A percentile compares a stretch with the other conserved stretches of the same genome.
Evolutionary conservation across 2,113 vertebrate species (phyloP).

Genomic region (Clarias gariepinus): DNA sequence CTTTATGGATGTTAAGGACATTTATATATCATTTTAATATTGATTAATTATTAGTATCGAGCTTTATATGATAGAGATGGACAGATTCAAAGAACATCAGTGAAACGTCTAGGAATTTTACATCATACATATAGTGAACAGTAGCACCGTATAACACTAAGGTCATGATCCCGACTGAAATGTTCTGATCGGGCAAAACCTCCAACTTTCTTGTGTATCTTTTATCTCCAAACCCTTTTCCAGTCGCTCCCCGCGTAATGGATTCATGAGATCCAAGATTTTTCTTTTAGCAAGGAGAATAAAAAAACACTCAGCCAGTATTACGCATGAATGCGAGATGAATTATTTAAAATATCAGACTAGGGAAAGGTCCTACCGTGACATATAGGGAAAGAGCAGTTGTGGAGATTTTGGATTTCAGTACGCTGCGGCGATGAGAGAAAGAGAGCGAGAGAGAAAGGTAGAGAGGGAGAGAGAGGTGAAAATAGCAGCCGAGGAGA

Average conservation of each 20-base stretch:
- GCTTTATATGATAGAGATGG: neutral
- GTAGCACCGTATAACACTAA: neutral
- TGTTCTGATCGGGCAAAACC: neutral
- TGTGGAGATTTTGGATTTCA: slow-evolving; percentile 23
- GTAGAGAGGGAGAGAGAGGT: neutral
- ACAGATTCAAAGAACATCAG: slow-evolving; percentile 21
- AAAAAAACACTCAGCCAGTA: slow-evolving; percentile 68
- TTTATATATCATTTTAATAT: neutral
- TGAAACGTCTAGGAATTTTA: slow-evolving; percentile 30
- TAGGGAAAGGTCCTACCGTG: slow-evolving; percentile 59
- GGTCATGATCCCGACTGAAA: neutral
- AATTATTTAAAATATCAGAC: slow-evolving; percentile 68
- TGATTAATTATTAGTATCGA: neutral
- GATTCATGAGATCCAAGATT: slow-evolving; percentile 54
- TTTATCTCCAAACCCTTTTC: neutral
- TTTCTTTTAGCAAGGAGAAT: slow-evolving; percentile 59
- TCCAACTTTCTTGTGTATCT: neutral
- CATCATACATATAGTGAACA: no score
- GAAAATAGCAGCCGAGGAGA: slow-evolving; percentile 3
- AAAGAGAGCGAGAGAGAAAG: no score
- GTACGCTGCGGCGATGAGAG: slow-evolving; percentile 37
- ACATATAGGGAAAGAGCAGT: slow-evolving; percentile 50
- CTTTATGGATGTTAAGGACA: neutral
- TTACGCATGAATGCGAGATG: slow-evolving; percentile 60
- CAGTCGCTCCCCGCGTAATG: slow-evolving; percentile 9